Percentiles rank a stretch among this genome's conserved stretches.
Conservation (phyloP, 2,797 vertebrate species). For the Acanthurus tractus region DNA sequence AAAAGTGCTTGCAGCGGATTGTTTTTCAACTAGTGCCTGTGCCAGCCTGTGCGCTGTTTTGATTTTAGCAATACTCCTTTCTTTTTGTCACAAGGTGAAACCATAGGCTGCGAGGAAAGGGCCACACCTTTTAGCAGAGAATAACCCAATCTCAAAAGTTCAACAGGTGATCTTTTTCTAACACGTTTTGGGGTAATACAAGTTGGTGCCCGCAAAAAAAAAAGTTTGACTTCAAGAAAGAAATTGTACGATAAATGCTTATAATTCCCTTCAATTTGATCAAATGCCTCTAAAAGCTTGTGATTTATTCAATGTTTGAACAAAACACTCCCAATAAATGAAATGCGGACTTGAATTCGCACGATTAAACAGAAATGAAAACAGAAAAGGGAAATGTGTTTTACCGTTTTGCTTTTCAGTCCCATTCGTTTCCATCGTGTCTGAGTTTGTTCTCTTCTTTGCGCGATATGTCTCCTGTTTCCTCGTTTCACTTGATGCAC, state of each 20-base stretch:
- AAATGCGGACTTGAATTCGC: background rate
- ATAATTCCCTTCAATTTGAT: background rate
- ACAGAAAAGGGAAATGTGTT: background rate
- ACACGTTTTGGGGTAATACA: background rate
- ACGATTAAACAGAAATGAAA: background rate
- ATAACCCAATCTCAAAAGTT: background rate
- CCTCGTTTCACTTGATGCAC: slow-evolving; percentile 12
- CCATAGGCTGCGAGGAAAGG: background rate
- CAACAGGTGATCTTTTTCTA: background rate
- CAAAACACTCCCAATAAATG: background rate
- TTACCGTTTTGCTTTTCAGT: slow-evolving; percentile 67
- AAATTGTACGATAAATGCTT: background rate
- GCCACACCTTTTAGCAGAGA: slow-evolving; percentile 67
- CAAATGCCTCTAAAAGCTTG: background rate
- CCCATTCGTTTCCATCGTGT: slow-evolving; percentile 76
- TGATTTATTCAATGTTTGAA: background rate
- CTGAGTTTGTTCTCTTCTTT: background rate
- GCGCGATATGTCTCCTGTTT: too few relatives aligned
- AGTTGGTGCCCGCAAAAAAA: background rate
- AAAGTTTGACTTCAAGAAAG: background rate
- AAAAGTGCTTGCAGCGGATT: background rate
- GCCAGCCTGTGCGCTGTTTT: background rate
- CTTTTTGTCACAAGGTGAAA: slow-evolving; percentile 40
- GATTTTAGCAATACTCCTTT: slow-evolving; percentile 24
- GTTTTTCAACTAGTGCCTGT: too few relatives aligned